A percentile compares a stretch with the other conserved stretches of the same genome.
Conservation (phyloP, 2,113 vertebrate genomes). For the Apus apus region DNA sequence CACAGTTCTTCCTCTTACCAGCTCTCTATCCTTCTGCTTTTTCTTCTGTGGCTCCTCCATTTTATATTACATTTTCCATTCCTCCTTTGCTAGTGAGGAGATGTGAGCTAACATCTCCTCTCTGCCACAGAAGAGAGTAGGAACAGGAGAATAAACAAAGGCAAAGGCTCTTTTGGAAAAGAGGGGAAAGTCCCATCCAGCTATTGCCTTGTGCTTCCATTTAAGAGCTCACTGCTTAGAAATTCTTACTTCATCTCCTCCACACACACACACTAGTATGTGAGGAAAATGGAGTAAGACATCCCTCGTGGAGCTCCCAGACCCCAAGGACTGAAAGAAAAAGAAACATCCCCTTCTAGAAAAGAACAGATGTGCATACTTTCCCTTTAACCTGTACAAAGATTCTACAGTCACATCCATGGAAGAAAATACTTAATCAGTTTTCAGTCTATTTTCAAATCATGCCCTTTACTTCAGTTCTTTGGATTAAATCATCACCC, state of each 20-base stretch:
- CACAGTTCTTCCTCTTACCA: background rate
- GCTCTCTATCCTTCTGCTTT: background rate
- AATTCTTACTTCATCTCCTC: background rate
- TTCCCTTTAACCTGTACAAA: background rate
- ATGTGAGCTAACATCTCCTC: background rate
- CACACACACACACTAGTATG: accelerated
- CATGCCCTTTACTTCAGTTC: background rate
- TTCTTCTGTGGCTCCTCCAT: background rate
- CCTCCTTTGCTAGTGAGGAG: background rate
- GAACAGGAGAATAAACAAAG: background rate
- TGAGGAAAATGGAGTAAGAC: background rate
- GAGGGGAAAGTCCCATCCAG: background rate
- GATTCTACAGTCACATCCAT: background rate
- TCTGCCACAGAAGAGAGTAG: background rate
- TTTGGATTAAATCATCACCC: background rate
- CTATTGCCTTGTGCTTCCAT: background rate
- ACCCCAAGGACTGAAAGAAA: background rate
- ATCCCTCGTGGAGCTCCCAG: background rate
- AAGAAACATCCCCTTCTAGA: background rate
- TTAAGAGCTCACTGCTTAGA: background rate
- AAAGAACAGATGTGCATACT: background rate
- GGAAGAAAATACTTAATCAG: background rate
- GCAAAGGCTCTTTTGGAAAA: background rate
- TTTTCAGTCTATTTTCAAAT: constrained; percentile 14
- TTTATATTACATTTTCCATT: background rate